Evolutionary conservation across 2,888 invertebrate genomes (phyloP), one percentile per base, ranked within the genome.

Genomic region (Ypsolopha scabrella): DNA sequence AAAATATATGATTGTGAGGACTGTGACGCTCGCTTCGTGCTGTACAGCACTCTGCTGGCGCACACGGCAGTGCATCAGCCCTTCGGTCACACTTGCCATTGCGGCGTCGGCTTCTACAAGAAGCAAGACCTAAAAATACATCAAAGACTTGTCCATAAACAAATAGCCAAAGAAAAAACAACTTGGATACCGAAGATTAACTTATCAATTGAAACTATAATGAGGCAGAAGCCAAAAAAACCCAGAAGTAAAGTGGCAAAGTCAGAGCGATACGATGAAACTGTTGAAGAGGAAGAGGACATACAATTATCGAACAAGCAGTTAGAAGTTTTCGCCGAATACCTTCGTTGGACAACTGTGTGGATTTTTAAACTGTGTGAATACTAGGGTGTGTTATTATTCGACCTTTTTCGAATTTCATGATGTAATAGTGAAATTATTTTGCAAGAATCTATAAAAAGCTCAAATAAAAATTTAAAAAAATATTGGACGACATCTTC

Each of bases 61-160:
- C 75, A 75, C 56, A 57, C 58, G 1, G 46, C 58, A 2, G 14
- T 68, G 1, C 75, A 76, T 54, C 38, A 56, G 24, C 70, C 75
- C 0, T 64, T 59, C 45, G 64, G 65, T 0, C 55, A 71, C 44
- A 48, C 59, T 6, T 76, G 75, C 51, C 39, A 58, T 14, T 76
- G 75, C 52, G 75, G 75, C n/a, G 55, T 75, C 10, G 72, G 68
- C 3, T 75, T 58, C 58, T 65, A 65, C 53, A 46, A 43, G 3
- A 44, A 52, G 37, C 7, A 50, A 0, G 72, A 74, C 52, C 56
- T 72, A 1, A 53, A 45, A n/a, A 33, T 37, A 6, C 75, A 75
- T 43, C 58, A 55, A 6, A 55, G 57, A 33, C 48, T 75, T 6
- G 65, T 71, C 1, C 70, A 72, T 50, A 54, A 50, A 4, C 51